Evolutionary conservation across 2,888 invertebrate species (phyloP), one percentile per base, ranked within the genome.

Genomic region (Rotaria sp.): DNA sequence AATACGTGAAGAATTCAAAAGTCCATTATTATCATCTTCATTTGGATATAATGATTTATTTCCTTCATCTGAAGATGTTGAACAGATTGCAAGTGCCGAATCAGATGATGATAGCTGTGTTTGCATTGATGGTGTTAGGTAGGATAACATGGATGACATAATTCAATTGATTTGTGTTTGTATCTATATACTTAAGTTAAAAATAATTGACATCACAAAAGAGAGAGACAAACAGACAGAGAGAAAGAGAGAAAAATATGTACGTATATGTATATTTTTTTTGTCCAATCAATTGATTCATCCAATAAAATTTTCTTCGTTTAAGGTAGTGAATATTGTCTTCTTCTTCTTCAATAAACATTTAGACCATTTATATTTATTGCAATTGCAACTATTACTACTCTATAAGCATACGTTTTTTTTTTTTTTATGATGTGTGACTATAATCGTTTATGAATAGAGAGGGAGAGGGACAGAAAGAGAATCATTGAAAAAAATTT

Each of bases 321-420:
- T 52, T 52, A 52, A 24, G 24, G 24, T 52, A 52, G 24, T 3
- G 30, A 45, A 80, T 13, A 45, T 26, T 80, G 13, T 80, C 45
- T 75, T 41, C 10, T 80, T 80, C 45, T 41, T 80, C 80, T 41
- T 45, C 80, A 80, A 45, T 41, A 80, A 45, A 45, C 45, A 80
- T 80, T 80, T 80, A 67, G 67, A 67, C 67, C 67, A 67, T 67
- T 67, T 67, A 67, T 67, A 67, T 67, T 67, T 67, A 67, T 67
- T 41, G 24, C 80, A 26, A 80, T 80, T 80, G 45, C n/a, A 80
- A 41, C 67, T 35, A 30, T 45, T 24, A 30, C 45, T 80, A 80
- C 26, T 11, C 41, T 45, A 50, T 18, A 50, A 50, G 18, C 50
- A 50, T 18, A 18, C 50, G 18, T 18, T 80, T 38, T 26, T 26